Conservation (phyloP, 2,888 invertebrate genomes). For the Xanthorhoe spadicearia region DNA sequence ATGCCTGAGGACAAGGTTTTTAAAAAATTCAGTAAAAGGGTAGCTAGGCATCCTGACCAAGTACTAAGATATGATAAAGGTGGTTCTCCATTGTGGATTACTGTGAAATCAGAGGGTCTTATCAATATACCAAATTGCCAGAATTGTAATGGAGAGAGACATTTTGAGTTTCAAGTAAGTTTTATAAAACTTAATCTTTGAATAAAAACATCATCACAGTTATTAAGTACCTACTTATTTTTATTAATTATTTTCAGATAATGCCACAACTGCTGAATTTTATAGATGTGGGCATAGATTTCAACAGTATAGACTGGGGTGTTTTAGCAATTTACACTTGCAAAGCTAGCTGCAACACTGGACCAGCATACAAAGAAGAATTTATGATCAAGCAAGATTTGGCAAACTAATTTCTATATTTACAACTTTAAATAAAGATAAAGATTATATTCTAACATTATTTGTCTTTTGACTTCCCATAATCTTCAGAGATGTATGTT, state of each 20-base stretch:
- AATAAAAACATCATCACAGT: not conserved
- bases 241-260: constrained; percentile 80
- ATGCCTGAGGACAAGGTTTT: constrained; percentile 91
- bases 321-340: constrained; percentile 95
- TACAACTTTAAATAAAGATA: constrained; percentile 16
- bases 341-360: constrained; percentile 88
- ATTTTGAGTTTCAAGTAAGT: constrained; percentile 95
- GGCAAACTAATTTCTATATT: constrained; percentile 46
- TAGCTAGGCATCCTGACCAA: constrained; percentile 91
- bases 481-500: constrained; percentile 88
- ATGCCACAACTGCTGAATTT: constrained; percentile 92
- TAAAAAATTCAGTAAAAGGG: constrained; percentile 89
- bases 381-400: constrained; percentile 94
- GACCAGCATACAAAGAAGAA: constrained; percentile 90
- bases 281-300: constrained; percentile 86
- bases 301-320: constrained; percentile 94
- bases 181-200: not conserved
- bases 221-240: too few species aligned
- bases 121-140: constrained; percentile 88
- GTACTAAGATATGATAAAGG: constrained; percentile 91
- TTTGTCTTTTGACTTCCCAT: constrained; percentile 67
- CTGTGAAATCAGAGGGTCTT: constrained; percentile 78
- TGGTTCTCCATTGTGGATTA: constrained; percentile 94
- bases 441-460: constrained; percentile 37
- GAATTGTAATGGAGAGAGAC: constrained; percentile 89